A percentile compares a stretch with the other conserved stretches of the same genome.
phyloP scores from a whole-genome alignment of 2,113 vertebrate genomes.

The Saccopteryx leptura region DNA sequence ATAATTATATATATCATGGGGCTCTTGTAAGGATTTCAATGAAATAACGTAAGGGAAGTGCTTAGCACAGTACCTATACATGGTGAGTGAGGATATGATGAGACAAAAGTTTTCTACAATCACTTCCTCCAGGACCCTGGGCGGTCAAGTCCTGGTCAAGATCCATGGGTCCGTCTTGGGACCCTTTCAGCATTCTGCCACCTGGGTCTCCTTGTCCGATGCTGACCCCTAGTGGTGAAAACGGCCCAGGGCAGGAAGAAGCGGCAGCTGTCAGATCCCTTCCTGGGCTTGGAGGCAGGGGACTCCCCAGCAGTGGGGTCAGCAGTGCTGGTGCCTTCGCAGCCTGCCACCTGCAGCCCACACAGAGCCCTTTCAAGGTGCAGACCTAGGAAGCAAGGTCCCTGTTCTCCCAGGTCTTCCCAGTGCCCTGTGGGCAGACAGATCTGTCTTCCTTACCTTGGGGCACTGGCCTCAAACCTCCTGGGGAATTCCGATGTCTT shows the following conservation, averaged over 20 bases:
- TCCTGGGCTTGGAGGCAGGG: no score
- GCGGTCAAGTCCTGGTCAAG: rapidly evolving
- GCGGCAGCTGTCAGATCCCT: rapidly evolving
- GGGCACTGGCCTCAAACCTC: background rate
- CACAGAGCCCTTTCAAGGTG: background rate
- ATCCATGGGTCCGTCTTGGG: rapidly evolving
- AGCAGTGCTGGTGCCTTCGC: rapidly evolving
- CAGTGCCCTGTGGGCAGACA: background rate
- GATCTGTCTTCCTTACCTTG: background rate
- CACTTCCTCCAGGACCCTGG: background rate
- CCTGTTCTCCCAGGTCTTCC: background rate
- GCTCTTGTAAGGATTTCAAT: background rate
- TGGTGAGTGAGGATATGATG: rapidly evolving
- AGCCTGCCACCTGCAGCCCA: background rate
- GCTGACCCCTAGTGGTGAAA: conserved; percentile 72
- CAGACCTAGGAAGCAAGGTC: background rate
- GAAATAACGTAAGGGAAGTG: background rate
- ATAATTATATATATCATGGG: rapidly evolving
- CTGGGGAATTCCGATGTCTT: background rate
- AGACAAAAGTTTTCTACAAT: background rate
- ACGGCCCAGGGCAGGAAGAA: background rate
- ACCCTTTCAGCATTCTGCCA: rapidly evolving
- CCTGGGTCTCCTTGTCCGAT: conserved; percentile 32
- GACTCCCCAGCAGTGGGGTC: background rate
- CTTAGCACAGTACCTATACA: rapidly evolving